phyloP scores from a whole-genome alignment of 2,113 vertebrate genomes.

The Corythoichthys intestinalis region DNA sequence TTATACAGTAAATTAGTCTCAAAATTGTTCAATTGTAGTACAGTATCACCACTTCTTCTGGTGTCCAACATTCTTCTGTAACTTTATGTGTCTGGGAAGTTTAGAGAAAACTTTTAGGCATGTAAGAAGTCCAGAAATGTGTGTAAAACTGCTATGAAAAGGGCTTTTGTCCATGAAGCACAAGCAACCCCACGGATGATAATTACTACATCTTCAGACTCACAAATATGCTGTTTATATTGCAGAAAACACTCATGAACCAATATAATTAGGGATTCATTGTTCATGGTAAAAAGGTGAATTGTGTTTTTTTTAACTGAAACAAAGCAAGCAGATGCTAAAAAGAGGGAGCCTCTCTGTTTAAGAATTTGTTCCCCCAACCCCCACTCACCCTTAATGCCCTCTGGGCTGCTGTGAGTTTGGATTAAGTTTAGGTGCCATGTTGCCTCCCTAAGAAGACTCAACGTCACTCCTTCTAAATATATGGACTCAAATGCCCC shows the following conservation, averaged over 20 bases:
- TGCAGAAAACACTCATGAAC: not conserved
- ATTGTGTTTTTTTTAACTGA: conserved; percentile 30
- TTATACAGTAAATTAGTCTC: not conserved
- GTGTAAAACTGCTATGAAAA: not conserved
- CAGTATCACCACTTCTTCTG: not conserved
- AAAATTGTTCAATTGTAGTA: not conserved
- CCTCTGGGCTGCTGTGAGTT: conserved; percentile 67
- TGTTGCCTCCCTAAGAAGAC: conserved; percentile 44
- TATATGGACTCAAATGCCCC: conserved; percentile 8
- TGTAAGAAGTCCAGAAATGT: not conserved
- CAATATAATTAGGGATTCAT: not conserved
- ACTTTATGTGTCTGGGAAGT: not conserved
- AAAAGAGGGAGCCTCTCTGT: conserved; percentile 48
- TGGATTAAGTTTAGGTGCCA: conserved; percentile 70
- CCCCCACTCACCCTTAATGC: conserved; percentile 63
- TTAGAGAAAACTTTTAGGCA: not conserved
- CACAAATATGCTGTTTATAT: not conserved
- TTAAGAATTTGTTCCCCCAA: conserved; percentile 53
- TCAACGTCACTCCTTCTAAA: conserved; percentile 23
- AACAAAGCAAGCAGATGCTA: conserved; percentile 39
- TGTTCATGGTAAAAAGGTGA: conserved; percentile 9
- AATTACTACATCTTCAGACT: not conserved
- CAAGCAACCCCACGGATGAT: not conserved
- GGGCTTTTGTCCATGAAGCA: not conserved
- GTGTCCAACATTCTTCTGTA: not conserved